These are phyloP conservation scores for Tupaia chinensis DNA, from an alignment of 2,113 vertebrate species.

Conservation along the genomic window DNA sequence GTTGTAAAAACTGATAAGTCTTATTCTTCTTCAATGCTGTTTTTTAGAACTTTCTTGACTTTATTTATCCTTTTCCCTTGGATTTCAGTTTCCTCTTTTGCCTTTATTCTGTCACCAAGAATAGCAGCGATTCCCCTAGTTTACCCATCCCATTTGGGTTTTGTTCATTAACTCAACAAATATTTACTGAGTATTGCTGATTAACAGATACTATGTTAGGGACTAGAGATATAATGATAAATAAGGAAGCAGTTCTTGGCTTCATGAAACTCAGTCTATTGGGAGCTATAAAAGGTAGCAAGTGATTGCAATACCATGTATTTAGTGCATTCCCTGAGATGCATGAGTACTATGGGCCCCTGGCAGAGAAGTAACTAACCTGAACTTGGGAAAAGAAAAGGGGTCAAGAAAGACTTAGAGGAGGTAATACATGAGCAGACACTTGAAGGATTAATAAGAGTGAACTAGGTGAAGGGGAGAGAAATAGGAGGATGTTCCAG, in stretches of 20 bases:
- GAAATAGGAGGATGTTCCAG: background rate
- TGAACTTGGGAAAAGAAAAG: background rate
- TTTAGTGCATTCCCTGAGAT: background rate
- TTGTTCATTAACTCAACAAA: constrained; percentile 43
- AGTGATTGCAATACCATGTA: constrained; percentile 21
- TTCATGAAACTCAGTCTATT: constrained; percentile 54
- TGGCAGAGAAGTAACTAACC: constrained; percentile 4
- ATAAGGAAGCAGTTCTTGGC: constrained; percentile 23
- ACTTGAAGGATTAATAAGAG: background rate
- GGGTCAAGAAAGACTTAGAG: background rate
- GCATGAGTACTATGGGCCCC: background rate
- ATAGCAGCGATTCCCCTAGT: background rate
- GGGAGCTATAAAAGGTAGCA: constrained; percentile 8
- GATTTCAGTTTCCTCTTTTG: constrained; percentile 9
- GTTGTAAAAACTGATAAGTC: constrained; percentile 6
- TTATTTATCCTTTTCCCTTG: constrained; percentile 14
- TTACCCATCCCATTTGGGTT: background rate
- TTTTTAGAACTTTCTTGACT: constrained; percentile 30
- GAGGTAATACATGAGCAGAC: background rate
- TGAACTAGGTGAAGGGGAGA: constrained; percentile 3
- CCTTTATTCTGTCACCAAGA: background rate
- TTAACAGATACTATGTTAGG: constrained; percentile 36
- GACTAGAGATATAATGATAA: constrained; percentile 10
- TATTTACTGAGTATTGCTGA: constrained; percentile 22
- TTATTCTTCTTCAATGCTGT: background rate